These are phyloP conservation scores for Urocyon cinereoargenteus DNA, from an alignment of 2,797 vertebrate species.

Conservation along the genomic window DNA sequence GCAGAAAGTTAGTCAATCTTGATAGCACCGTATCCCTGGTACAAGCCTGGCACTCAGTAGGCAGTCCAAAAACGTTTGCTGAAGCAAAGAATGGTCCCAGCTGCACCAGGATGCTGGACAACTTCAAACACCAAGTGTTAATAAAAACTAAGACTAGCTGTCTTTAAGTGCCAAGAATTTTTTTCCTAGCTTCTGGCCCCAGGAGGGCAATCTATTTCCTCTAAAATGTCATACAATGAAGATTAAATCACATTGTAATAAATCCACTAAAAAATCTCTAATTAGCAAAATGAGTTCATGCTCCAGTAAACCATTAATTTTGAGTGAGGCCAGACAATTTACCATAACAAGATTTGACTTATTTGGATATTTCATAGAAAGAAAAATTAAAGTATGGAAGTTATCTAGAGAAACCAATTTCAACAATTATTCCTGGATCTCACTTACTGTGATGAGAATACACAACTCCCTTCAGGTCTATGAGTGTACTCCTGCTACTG, in stretches of 20 bases:
- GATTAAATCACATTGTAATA: conserved; percentile 17
- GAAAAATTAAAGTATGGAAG: conserved; percentile 10
- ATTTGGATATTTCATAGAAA: conserved; percentile 41
- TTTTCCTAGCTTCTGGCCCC: not conserved
- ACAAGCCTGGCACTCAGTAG: not conserved
- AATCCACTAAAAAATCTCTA: conserved; percentile 16
- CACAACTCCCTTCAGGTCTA: not conserved
- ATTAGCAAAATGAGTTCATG: conserved; percentile 28
- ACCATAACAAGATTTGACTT: not conserved
- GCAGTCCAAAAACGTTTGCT: not conserved
- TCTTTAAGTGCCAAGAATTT: not conserved
- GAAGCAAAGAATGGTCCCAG: not conserved
- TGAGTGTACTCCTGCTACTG: not conserved
- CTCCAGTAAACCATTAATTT: conserved; percentile 11
- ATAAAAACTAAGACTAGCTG: conserved; percentile 3
- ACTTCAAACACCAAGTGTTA: conserved; percentile 1
- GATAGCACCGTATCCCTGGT: not conserved
- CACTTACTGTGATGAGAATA: not conserved
- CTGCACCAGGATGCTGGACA: not conserved
- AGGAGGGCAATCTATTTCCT: conserved; percentile 9
- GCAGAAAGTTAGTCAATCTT: not conserved
- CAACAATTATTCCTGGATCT: conserved; percentile 11
- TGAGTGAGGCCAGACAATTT: conserved; percentile 10
- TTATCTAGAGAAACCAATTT: conserved; percentile 36
- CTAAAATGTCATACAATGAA: not conserved